phyloP scores from a whole-genome alignment of 2,888 invertebrate genomes.

The Drosophila lutescens region DNA sequence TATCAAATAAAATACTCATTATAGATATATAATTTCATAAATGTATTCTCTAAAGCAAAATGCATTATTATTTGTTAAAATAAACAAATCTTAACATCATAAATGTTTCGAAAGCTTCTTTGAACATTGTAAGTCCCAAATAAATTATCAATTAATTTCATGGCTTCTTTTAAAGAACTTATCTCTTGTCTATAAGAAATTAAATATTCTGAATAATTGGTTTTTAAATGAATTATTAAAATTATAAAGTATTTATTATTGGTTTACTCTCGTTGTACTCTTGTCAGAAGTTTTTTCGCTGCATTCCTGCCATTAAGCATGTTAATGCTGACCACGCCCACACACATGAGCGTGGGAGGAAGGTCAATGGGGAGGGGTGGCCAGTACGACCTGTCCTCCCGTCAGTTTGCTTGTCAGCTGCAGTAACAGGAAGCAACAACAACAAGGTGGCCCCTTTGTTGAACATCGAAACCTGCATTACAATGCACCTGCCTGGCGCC shows the following conservation, averaged over 20 bases:
- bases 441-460: slow-evolving; percentile 26
- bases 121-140: no score
- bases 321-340: slow-evolving; percentile 36
- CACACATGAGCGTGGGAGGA: background rate
- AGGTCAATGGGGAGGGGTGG: background rate
- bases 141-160: no score
- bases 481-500: slow-evolving; percentile 26
- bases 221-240: background rate
- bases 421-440: slow-evolving; percentile 20
- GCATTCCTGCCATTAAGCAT: slow-evolving; percentile 16
- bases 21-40: no score
- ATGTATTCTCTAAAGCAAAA: no score
- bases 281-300: background rate
- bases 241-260: background rate
- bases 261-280: background rate
- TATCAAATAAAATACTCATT: no score
- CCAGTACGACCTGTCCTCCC: slow-evolving; percentile 5
- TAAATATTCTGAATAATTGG: no score
- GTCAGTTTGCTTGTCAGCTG: slow-evolving; percentile 38
- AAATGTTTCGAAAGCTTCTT: no score
- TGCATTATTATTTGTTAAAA: no score
- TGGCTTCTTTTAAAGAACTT: no score
- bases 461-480: slow-evolving; percentile 26
- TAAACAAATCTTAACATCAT: no score
- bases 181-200: no score